Base-by-base conservation (phyloP, 2,113 vertebrate species). In the cattle (Bos taurus) region DNA sequence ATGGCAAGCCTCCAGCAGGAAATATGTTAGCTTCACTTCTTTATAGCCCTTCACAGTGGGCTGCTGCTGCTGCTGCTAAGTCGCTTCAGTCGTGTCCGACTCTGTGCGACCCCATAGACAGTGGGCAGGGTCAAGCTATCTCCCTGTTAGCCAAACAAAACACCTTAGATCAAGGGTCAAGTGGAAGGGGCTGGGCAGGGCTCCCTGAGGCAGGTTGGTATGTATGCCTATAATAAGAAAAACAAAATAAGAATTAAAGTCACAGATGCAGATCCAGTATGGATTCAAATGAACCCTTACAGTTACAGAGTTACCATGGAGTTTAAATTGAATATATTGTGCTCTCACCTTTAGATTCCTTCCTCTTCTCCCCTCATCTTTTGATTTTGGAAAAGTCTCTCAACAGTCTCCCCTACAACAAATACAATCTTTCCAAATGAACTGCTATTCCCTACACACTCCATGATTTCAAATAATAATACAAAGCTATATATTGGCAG, bases 11-110 rank as follows among this genome's bases (percentile, higher is more conserved):
- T 67, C 16, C 7, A 2, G 64, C 64, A 67, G 64, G 64, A 67
- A 67, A 36, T 21, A 21, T 11, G 8, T 67, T 36, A 0, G 8
- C 2, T 21, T 67, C 33, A 67, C 17, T 67, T 21, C 0, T 21
- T 36, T 71, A 11, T 11, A 71, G 17, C 17, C 17, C 17, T 71
- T 71, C 64, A 21, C 9, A 67, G n/a, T 36, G 64, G 64, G n/a
- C 64, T 40, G 40, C 40, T 40, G 40, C 40, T 40, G 40, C 40
- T 40, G 40, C 40, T 40, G 40, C 40, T 40, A 40, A 40, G 40
- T 40, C 4, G 40, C 40, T 40, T 40, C 40, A 40, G 40, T 40
- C 40, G 4, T 40, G 40, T 40, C 40, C 40, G 40, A 40, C 40
- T 40, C 40, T 40, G 40, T 40, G 40, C 1, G 40, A 40, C 40